Percentiles rank a stretch among this genome's conserved stretches.
These are phyloP conservation scores for Orthosia cruda DNA, from an alignment of 2,888 invertebrate genomes.

Conservation along the genomic window DNA sequence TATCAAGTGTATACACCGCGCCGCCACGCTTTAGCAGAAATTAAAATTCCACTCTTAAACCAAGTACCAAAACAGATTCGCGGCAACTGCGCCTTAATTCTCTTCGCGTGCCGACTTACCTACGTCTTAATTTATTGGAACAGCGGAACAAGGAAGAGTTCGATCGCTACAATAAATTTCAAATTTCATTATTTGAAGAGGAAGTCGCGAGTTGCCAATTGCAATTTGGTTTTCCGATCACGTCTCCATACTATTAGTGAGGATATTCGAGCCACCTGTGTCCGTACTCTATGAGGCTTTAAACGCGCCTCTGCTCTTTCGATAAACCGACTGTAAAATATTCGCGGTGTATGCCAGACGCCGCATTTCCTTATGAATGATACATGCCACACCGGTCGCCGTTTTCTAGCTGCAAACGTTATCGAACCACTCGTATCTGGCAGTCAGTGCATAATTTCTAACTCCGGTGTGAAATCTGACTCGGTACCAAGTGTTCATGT, in stretches of 20 bases:
- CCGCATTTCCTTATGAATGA: constrained; percentile 90
- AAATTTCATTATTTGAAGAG: constrained; percentile 91
- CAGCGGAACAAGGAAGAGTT: constrained; percentile 81
- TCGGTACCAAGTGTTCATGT: constrained; percentile 62
- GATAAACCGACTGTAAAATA: constrained; percentile 91
- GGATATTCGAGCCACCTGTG: constrained; percentile 91
- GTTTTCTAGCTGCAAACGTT: constrained; percentile 71
- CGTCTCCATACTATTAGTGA: constrained; percentile 90
- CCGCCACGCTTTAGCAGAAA: constrained; percentile 67
- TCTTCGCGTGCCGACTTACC: constrained; percentile 77
- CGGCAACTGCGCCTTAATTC: constrained; percentile 76
- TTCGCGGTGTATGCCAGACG: constrained; percentile 84
- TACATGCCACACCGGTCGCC: constrained; percentile 84
- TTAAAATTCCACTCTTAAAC: constrained; percentile 73
- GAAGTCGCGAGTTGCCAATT: constrained; percentile 89
- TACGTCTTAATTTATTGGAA: constrained; percentile 85
- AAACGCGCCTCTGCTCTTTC: constrained; percentile 88
- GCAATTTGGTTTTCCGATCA: constrained; percentile 89
- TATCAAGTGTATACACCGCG: constrained; percentile 38
- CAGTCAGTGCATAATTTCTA: constrained; percentile 80
- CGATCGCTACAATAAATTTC: constrained; percentile 90
- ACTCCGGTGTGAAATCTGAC: constrained; percentile 69
- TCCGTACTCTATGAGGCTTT: constrained; percentile 90
- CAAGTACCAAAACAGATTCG: constrained; percentile 75
- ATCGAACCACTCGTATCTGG: constrained; percentile 74